Evolutionary conservation across 2,888 invertebrate genomes (phyloP).

Genomic region (Tupiocoris notatus): DNA sequence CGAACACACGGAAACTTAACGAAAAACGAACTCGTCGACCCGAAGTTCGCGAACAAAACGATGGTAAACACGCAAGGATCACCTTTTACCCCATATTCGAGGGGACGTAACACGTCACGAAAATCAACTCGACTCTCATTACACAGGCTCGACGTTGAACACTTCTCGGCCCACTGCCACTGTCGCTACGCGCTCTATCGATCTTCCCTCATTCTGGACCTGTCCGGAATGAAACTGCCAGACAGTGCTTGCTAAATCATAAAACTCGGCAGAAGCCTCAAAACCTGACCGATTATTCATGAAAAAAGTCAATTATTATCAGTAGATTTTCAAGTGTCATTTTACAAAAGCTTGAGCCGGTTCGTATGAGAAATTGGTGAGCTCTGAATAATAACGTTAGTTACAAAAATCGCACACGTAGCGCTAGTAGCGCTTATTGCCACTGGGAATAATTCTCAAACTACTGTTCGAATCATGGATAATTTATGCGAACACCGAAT

Average conservation of each 20-base stretch:
- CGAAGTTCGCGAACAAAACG: slow-evolving; percentile 11
- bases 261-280: too few relatives aligned
- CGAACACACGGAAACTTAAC: slow-evolving; percentile 1
- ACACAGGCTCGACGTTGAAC: slow-evolving; percentile 8
- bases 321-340: too few relatives aligned
- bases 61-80: background rate
- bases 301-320: too few relatives aligned
- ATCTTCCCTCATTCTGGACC: background rate
- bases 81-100: slow-evolving; percentile 27
- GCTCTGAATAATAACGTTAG: too few relatives aligned
- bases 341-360: too few relatives aligned
- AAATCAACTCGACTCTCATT: slow-evolving; percentile 19
- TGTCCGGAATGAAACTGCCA: background rate
- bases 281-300: too few relatives aligned
- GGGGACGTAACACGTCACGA: slow-evolving; percentile 23
- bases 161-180: slow-evolving; percentile 14
- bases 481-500: too few relatives aligned
- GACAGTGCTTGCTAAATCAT: background rate
- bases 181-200: slow-evolving; percentile 22
- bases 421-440: too few relatives aligned
- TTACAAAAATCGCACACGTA: too few relatives aligned
- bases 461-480: too few relatives aligned
- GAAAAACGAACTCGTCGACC: slow-evolving; percentile 12
- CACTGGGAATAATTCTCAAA: too few relatives aligned
- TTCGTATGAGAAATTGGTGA: too few relatives aligned